Conservation (phyloP, 1,140 invertebrate genomes). For the Orussus abietinus region DNA sequence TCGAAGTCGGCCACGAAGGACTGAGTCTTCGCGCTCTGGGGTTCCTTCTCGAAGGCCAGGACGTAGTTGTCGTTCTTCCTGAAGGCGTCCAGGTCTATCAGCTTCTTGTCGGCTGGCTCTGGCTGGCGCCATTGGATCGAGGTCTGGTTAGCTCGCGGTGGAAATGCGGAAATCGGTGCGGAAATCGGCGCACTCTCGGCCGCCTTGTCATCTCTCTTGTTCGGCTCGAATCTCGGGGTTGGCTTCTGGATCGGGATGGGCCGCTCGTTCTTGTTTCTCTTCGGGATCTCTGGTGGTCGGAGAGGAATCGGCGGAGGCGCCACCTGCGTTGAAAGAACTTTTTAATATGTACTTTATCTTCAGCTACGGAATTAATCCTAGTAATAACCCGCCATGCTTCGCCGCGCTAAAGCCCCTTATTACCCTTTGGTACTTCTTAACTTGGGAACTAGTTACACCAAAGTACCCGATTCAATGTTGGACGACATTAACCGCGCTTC, state of each 20-base stretch:
- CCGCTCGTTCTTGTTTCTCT: slow-evolving; percentile 48
- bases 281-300: slow-evolving; percentile 50
- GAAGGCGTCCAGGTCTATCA: slow-evolving; percentile 19
- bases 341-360: too few species aligned
- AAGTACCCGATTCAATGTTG: too few species aligned
- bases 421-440: too few species aligned
- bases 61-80: slow-evolving; percentile 7
- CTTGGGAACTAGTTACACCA: too few species aligned
- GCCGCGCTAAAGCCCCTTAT: too few species aligned
- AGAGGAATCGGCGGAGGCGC: slow-evolving; percentile 52
- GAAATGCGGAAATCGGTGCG: slow-evolving; percentile 5
- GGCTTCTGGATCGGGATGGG: slow-evolving; percentile 37
- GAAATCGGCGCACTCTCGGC: slow-evolving; percentile 4
- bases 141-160: slow-evolving; percentile 12
- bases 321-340: too few species aligned
- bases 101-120: slow-evolving; percentile 11
- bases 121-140: slow-evolving; percentile 24
- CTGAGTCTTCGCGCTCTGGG: not conserved
- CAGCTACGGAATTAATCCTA: too few species aligned
- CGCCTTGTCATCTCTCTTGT: too few species aligned
- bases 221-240: too few species aligned
- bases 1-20: slow-evolving; percentile 11
- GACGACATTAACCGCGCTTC: too few species aligned
- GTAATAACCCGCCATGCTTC: too few species aligned
- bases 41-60: slow-evolving; percentile 2